Evolutionary conservation across 1,140 invertebrate genomes (phyloP).

Genomic region (Leptinotarsa texana): DNA sequence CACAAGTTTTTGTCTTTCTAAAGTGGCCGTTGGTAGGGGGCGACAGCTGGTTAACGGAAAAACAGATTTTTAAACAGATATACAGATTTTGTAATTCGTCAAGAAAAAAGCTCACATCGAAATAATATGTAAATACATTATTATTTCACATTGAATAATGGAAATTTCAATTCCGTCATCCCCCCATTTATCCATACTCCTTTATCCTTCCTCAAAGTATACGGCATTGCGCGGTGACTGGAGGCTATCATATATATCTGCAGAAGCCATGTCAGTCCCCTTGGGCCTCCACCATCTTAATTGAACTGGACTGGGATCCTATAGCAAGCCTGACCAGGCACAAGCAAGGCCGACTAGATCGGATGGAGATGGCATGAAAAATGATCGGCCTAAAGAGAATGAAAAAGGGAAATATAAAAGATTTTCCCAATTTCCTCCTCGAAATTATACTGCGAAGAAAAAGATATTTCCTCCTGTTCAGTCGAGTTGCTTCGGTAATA

Average conservation of each 20-base stretch:
- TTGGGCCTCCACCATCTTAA: conserved; percentile 48
- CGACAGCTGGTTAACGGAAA: too few species aligned
- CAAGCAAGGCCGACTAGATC: conserved; percentile 36
- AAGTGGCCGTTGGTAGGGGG: too few species aligned
- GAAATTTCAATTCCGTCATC: not conserved
- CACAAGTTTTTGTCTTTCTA: too few species aligned
- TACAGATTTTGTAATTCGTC: too few species aligned
- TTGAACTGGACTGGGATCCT: conserved; percentile 47
- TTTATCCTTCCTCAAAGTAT: not conserved
- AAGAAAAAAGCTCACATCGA: too few species aligned
- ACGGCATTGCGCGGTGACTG: conserved; percentile 32
- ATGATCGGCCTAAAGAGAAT: conserved; percentile 54
- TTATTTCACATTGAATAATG: too few species aligned
- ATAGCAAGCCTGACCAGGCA: conserved; percentile 35
- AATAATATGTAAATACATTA: too few species aligned
- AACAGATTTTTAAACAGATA: too few species aligned
- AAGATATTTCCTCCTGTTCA: not conserved
- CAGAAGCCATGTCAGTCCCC: conserved; percentile 39
- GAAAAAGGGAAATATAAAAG: conserved; percentile 53
- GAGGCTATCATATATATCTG: conserved; percentile 40
- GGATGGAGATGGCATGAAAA: conserved; percentile 54
- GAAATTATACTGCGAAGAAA: conserved; percentile 49
- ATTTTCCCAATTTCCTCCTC: conserved; percentile 54
- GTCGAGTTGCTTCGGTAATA: not conserved
- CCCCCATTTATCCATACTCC: not conserved